Percentiles rank a stretch among this genome's conserved stretches.
These are phyloP conservation scores for Pantherophis vulpinus DNA, from an alignment of 2,797 vertebrate species.

Conservation along the genomic window DNA sequence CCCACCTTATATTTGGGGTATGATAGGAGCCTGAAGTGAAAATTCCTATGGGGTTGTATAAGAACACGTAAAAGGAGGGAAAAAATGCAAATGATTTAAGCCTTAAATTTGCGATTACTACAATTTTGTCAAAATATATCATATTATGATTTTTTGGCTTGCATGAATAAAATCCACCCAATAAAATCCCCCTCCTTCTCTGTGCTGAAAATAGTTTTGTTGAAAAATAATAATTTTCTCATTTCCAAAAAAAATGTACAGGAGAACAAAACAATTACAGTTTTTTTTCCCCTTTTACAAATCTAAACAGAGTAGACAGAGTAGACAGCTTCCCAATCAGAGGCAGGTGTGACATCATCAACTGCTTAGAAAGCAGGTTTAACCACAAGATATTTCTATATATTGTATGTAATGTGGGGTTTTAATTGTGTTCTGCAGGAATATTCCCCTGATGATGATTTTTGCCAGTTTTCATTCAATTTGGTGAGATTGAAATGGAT, in stretches of 20 bases:
- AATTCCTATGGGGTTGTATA: slow-evolving; percentile 66
- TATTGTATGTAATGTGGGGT: neutral
- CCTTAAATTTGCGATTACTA: slow-evolving; percentile 72
- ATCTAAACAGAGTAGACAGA: slow-evolving; percentile 46
- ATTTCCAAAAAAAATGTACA: slow-evolving; percentile 46
- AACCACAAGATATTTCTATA: neutral
- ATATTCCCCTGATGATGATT: neutral
- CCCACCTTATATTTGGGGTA: slow-evolving; percentile 68
- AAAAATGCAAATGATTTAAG: slow-evolving; percentile 67
- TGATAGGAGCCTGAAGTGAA: slow-evolving; percentile 69
- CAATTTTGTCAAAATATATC: slow-evolving; percentile 64
- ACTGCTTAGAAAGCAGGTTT: neutral
- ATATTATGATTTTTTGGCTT: slow-evolving; percentile 55
- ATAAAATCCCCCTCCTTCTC: neutral
- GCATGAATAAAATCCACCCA: neutral
- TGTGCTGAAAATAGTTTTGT: slow-evolving; percentile 58
- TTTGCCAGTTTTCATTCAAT: neutral
- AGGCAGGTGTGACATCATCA: neutral
- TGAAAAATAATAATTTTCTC: slow-evolving; percentile 58
- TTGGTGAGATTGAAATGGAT: neutral
- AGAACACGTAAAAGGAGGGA: slow-evolving; percentile 48
- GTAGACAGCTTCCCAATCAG: slow-evolving; percentile 48
- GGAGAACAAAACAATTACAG: neutral
- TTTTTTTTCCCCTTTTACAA: slow-evolving; percentile 51
- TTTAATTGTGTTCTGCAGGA: neutral